Evolutionary conservation across 2,888 invertebrate species (phyloP).

Genomic region (Erebia aethiops): DNA sequence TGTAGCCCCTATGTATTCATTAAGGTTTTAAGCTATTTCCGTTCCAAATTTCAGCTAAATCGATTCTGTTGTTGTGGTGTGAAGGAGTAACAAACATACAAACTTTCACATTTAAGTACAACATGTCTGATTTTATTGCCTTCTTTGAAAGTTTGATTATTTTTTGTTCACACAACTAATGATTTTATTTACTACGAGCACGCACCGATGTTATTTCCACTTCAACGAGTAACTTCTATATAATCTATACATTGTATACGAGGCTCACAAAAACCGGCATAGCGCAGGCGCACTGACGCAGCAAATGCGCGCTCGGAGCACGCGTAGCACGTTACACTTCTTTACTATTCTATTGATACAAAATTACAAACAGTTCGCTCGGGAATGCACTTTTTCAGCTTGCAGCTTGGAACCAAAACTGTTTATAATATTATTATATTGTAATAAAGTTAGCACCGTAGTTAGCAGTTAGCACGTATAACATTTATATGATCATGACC

Average conservation of each 20-base stretch:
- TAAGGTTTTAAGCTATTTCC: too few relatives aligned
- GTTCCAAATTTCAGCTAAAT: too few relatives aligned
- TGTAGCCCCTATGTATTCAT: too few relatives aligned
- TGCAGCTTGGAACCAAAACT: background rate
- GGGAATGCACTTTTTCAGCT: background rate
- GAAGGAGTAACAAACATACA: too few relatives aligned
- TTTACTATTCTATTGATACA: background rate
- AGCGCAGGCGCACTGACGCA: background rate
- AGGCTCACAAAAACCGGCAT: background rate
- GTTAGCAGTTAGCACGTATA: too few relatives aligned
- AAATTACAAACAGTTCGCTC: background rate
- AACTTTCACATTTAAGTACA: too few relatives aligned
- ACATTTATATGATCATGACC: too few relatives aligned
- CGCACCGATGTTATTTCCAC: constrained; percentile 1
- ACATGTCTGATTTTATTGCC: too few relatives aligned
- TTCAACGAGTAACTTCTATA: background rate
- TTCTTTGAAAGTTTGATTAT: background rate
- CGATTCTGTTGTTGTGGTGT: too few relatives aligned
- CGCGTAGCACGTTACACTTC: background rate
- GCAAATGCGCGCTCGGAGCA: background rate
- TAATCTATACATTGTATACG: background rate
- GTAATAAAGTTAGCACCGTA: too few relatives aligned
- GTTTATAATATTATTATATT: too few relatives aligned
- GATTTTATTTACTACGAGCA: background rate
- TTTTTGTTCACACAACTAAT: background rate